Percentiles rank a stretch among this genome's conserved stretches.
Evolutionary conservation across 2,888 invertebrate species (phyloP).

Genomic region (Cyrtodaria siliqua): DNA sequence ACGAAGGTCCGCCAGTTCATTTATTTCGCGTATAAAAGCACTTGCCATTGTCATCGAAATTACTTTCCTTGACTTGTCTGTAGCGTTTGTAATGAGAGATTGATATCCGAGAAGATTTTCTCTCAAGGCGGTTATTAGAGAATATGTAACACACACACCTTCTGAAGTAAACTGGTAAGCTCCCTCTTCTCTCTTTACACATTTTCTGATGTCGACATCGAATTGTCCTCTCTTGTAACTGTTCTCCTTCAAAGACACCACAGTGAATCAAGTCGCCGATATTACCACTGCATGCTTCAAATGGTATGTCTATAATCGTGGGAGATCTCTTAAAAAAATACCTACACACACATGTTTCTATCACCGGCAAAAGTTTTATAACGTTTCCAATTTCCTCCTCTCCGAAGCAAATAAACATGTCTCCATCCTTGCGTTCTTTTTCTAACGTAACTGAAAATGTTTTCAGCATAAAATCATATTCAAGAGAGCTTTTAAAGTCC

Average conservation of each 20-base stretch:
- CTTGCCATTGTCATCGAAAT: constrained; percentile 6
- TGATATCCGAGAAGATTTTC: constrained; percentile 2
- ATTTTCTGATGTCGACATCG: constrained; percentile 23
- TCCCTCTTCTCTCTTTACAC: constrained; percentile 17
- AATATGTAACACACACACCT: background rate
- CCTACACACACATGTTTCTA: background rate
- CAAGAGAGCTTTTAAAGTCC: background rate
- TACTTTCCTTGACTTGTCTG: constrained; percentile 6
- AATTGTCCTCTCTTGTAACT: constrained; percentile 17
- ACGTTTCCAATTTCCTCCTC: constrained; percentile 8
- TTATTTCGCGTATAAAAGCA: constrained; percentile 2
- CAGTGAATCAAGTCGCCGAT: constrained; percentile 14
- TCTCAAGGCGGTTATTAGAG: background rate
- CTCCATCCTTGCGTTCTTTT: background rate
- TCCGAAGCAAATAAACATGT: background rate
- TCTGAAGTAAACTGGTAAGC: constrained; percentile 6
- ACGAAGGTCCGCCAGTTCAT: constrained; percentile 9
- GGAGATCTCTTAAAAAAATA: constrained; percentile 13
- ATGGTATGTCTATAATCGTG: constrained; percentile 12
- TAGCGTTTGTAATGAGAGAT: constrained; percentile 5
- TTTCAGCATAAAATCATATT: background rate
- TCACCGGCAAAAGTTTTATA: constrained; percentile 1
- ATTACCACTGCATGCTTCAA: constrained; percentile 2
- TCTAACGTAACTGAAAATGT: background rate
- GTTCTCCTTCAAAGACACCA: constrained; percentile 22